phyloP scores from a whole-genome alignment of 2,888 invertebrate species.

The Hedychridium roseum region DNA sequence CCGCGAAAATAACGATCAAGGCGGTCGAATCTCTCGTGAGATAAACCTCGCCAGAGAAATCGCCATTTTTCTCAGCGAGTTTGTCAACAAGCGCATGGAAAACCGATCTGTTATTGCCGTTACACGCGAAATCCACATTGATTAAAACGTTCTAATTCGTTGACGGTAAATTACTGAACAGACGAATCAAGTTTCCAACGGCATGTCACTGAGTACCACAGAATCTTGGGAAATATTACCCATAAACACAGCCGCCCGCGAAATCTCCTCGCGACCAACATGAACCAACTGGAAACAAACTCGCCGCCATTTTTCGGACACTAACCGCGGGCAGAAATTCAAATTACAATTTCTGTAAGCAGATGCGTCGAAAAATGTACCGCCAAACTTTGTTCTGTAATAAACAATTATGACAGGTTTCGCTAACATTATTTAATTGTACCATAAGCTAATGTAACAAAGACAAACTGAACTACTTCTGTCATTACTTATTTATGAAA shows the following conservation, averaged over 20 bases:
- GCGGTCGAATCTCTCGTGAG: conserved; percentile 4
- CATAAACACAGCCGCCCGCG: conserved; percentile 56
- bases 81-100: conserved; percentile 22
- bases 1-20: not conserved
- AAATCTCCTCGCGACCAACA: conserved; percentile 29
- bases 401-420: too few relatives aligned
- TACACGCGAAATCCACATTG: too few relatives aligned
- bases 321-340: too few relatives aligned
- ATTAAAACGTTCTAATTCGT: too few relatives aligned
- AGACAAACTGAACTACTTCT: too few relatives aligned
- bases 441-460: too few relatives aligned
- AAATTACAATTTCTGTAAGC: too few relatives aligned
- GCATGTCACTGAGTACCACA: conserved; percentile 40
- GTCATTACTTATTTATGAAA: too few relatives aligned
- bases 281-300: conserved; percentile 8
- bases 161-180: not conserved
- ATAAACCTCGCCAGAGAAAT: conserved; percentile 12
- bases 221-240: conserved; percentile 64
- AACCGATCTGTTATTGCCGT: too few relatives aligned
- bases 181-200: conserved; percentile 35
- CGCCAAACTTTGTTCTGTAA: too few relatives aligned
- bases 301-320: conserved; percentile 6
- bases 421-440: too few relatives aligned
- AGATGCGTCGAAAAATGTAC: too few relatives aligned
- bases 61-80: conserved; percentile 32